Base-by-base conservation (phyloP, 1,140 invertebrate species). In the Pseudoatta argentina region DNA sequence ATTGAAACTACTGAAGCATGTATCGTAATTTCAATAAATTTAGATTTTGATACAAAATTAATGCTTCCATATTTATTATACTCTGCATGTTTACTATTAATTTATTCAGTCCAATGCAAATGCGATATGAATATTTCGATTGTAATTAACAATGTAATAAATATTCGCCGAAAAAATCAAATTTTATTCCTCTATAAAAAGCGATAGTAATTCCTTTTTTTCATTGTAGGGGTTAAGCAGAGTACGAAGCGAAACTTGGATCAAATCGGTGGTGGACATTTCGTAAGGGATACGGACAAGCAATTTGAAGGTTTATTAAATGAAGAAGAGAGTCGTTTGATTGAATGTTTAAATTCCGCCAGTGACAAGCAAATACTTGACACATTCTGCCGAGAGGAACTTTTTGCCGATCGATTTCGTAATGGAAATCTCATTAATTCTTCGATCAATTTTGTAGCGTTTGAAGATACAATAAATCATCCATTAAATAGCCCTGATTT, bases 181-280 rank as follows among this genome's bases (percentile, higher is more conserved):
- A 5, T 57, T 79, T 55, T 4, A 5, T 30, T 2, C 0, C 6
- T 6, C 2, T 27, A 51, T 24, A 24, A 3, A 12, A 34, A 30
- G 24, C 12, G 1, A 16, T 12, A 57, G 53, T 85, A 85, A 78
- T 78, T 78, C n/a, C 18, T 30, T 7, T 18, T 0, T 76, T 69
- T 69, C 1, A 34, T 85, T 78, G 59, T 51, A 77, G 75, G 39
- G 48, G n/a, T 44, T 14, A 71, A 44, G 16, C 18, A 63, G 14
- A 2, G 0, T 2, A 16, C 30, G 2, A 92, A 83, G 18, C 87
- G 95, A 89, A 95, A 95, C 87, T 86, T 95, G 18, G 96, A 96
- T 34, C 77, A 82, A 6, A 48, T 57, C 18, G 85, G 30, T 5
- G 67, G 67, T 1, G 78, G 67, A n/a, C 34, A 86, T 66, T 44